Conservation (phyloP, 2,797 vertebrate genomes). For the Acestrorhynchus altus region DNA sequence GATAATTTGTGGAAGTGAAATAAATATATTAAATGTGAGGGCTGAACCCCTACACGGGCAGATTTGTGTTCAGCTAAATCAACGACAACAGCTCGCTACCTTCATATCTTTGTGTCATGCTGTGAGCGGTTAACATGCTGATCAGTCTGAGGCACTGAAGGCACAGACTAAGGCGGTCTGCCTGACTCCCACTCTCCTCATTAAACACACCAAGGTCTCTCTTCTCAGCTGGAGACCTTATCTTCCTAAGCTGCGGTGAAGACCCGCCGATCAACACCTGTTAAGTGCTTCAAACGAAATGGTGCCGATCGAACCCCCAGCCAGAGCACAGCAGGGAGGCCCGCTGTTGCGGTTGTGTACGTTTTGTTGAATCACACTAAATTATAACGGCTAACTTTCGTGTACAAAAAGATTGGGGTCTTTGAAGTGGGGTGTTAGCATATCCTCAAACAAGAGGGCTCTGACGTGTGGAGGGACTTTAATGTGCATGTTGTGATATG, state of each 20-base stretch:
- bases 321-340: conserved; percentile 38
- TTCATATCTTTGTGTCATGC: conserved; percentile 84
- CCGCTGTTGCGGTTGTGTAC: conserved; percentile 37
- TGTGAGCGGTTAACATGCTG: conserved; percentile 90
- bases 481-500: conserved; percentile 68
- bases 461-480: conserved; percentile 61
- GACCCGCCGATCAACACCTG: conserved; percentile 67
- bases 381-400: conserved; percentile 34
- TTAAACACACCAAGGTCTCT: conserved; percentile 84
- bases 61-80: conserved; percentile 77
- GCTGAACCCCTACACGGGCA: conserved; percentile 71
- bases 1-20: conserved; percentile 46
- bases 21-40: conserved; percentile 66
- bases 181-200: conserved; percentile 83
- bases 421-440: conserved; percentile 7
- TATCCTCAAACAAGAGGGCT: conserved; percentile 29
- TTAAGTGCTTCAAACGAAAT: conserved; percentile 63
- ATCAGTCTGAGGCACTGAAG: conserved; percentile 80
- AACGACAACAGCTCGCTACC: conserved; percentile 82
- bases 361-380: conserved; percentile 48
- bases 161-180: conserved; percentile 77
- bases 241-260: conserved; percentile 66
- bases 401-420: neutral
- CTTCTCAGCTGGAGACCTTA: conserved; percentile 76
- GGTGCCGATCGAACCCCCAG: conserved; percentile 44